phyloP scores from a whole-genome alignment of 2,797 vertebrate species.

The Hafferia zeledoni region DNA sequence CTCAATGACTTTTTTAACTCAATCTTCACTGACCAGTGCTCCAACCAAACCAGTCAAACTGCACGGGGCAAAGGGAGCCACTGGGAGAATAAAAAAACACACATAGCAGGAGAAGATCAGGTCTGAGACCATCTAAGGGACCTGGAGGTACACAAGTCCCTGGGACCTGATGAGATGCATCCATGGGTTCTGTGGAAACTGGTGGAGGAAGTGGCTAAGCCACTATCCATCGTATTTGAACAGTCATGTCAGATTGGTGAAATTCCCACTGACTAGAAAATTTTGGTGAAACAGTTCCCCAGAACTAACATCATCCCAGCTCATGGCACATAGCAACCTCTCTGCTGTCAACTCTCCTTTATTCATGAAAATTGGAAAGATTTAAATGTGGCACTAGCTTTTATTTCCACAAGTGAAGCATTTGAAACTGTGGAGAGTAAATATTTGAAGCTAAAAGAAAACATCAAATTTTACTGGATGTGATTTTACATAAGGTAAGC shows the following conservation, averaged over 20 bases:
- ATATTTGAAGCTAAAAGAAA: neutral
- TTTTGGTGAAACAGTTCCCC: neutral
- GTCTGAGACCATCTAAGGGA: neutral
- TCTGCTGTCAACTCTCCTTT: neutral
- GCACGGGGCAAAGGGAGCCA: neutral
- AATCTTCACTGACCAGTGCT: fast-evolving
- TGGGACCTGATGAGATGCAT: too few relatives aligned
- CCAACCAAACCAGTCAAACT: neutral
- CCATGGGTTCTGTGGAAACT: neutral
- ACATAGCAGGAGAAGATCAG: fast-evolving
- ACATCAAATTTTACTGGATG: neutral
- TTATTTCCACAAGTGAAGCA: neutral
- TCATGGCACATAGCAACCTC: neutral
- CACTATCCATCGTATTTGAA: neutral
- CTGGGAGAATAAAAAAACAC: neutral
- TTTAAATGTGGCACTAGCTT: neutral
- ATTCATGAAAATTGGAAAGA: neutral
- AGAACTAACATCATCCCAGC: neutral
- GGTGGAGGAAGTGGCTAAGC: neutral
- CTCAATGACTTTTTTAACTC: neutral
- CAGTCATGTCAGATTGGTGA: neutral
- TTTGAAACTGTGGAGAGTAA: neutral
- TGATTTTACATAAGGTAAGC: neutral
- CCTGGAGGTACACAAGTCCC: too few relatives aligned
- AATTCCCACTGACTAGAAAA: neutral